Evolutionary conservation across 92 coral and sea anemone genomes (phyloP).

Genomic region (Metridium senile): DNA sequence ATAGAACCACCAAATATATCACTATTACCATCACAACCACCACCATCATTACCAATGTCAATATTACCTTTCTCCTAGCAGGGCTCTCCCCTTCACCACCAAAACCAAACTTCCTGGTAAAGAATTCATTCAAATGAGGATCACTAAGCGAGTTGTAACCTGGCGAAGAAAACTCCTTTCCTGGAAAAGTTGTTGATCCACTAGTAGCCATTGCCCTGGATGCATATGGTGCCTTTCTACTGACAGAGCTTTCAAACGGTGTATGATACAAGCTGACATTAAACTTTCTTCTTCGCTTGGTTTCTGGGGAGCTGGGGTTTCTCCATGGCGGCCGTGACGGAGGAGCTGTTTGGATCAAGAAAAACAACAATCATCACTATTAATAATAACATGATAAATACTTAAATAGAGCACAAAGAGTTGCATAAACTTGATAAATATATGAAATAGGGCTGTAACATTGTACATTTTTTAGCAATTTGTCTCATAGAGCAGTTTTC

Average conservation of each 20-base stretch:
- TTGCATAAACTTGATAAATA: no score
- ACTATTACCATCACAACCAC: background rate
- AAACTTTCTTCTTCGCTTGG: conserved; percentile 66
- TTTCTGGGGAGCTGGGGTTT: conserved; percentile 79
- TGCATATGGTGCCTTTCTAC: conserved; percentile 89
- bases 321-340: conserved; percentile 83
- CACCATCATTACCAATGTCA: background rate
- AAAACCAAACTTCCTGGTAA: conserved; percentile 87
- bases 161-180: conserved; percentile 75
- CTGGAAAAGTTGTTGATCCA: conserved; percentile 73
- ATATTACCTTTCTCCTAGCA: conserved; percentile 15
- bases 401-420: no score
- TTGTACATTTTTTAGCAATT: no score
- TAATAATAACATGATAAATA: no score
- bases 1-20: background rate
- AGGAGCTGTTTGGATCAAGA: conserved; percentile 53
- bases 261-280: conserved; percentile 83
- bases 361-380: no score
- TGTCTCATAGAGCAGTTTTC: no score
- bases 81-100: conserved; percentile 33
- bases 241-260: conserved; percentile 76
- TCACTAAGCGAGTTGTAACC: conserved; percentile 91
- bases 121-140: conserved; percentile 89
- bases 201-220: conserved; percentile 70
- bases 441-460: no score